phyloP scores from a whole-genome alignment of 1,140 invertebrate species.

The Rhyzopertha dominica region DNA sequence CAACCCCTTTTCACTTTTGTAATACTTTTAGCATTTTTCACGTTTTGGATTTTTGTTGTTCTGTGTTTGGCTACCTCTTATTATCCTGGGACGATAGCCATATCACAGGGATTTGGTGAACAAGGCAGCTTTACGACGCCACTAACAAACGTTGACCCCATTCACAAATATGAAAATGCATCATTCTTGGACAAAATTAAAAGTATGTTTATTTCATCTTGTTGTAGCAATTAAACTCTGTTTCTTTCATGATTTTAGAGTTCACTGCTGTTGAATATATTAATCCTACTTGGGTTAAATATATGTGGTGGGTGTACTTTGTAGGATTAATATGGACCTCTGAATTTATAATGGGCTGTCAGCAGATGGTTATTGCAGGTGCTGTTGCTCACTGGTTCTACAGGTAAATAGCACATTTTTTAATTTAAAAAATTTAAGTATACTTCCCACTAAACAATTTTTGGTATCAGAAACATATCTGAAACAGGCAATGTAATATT shows the following conservation, averaged over 20 bases:
- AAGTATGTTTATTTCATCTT: no score
- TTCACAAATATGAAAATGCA: conserved; percentile 21
- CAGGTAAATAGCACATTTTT: no score
- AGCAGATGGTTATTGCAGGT: conserved; percentile 85
- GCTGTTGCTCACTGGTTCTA: conserved; percentile 89
- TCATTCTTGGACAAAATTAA: conserved; percentile 27
- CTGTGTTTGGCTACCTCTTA: conserved; percentile 56
- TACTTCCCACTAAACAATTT: no score
- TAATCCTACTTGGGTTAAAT: conserved; percentile 69
- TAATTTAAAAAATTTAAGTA: no score
- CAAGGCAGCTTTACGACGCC: conserved; percentile 18
- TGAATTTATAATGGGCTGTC: conserved; percentile 87
- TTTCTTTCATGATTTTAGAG: conserved; percentile 42
- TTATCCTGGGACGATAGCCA: conserved; percentile 36
- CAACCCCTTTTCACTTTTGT: conserved; percentile 85
- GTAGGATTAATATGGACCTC: conserved; percentile 84
- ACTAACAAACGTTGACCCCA: conserved; percentile 7
- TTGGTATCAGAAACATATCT: no score
- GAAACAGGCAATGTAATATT: no score
- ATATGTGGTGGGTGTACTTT: conserved; percentile 89
- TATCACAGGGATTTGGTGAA: conserved; percentile 15
- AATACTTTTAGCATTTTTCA: conserved; percentile 70
- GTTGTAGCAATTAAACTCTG: no score
- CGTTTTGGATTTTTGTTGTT: conserved; percentile 80
- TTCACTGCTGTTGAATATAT: conserved; percentile 62